These are phyloP conservation scores for Zoanthus solanderi DNA, from an alignment of 92 coral and sea anemone species.

Conservation along the genomic window DNA sequence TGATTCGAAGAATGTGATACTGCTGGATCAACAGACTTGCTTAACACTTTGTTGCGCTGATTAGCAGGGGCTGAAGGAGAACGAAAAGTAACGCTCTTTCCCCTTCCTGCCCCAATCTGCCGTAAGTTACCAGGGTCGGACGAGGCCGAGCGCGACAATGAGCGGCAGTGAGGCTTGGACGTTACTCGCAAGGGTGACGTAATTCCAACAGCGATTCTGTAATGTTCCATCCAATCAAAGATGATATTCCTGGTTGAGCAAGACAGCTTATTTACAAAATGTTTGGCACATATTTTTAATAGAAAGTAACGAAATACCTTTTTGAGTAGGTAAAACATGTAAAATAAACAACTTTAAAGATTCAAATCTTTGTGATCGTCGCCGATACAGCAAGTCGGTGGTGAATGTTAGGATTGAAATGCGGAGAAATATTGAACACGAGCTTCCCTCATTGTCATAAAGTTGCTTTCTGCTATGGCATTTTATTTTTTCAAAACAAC, in stretches of 20 bases:
- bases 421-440: too few relatives aligned
- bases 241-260: slow-evolving; percentile 73
- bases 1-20: slow-evolving; percentile 58
- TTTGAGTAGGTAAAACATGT: too few relatives aligned
- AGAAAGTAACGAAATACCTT: too few relatives aligned
- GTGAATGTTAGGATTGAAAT: too few relatives aligned
- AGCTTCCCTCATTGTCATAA: too few relatives aligned
- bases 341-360: too few relatives aligned
- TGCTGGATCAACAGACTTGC: slow-evolving; percentile 35
- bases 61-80: slow-evolving; percentile 97
- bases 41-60: slow-evolving; percentile 66
- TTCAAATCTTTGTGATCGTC: too few relatives aligned
- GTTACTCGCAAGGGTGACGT: slow-evolving; percentile 79
- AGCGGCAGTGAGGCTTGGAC: slow-evolving; percentile 75
- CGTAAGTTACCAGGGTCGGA: slow-evolving; percentile 84
- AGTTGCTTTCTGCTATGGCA: too few relatives aligned
- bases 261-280: neutral
- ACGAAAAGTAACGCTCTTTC: slow-evolving; percentile 62
- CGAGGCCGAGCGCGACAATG: slow-evolving; percentile 83
- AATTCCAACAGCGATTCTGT: slow-evolving; percentile 91
- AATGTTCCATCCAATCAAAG: slow-evolving; percentile 98
- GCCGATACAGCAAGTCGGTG: too few relatives aligned
- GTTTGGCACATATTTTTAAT: too few relatives aligned
- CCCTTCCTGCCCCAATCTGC: slow-evolving; percentile 33
- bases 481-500: too few relatives aligned